Evolutionary conservation across 2,888 invertebrate genomes (phyloP).

Genomic region (Eupithecia inturbata): DNA sequence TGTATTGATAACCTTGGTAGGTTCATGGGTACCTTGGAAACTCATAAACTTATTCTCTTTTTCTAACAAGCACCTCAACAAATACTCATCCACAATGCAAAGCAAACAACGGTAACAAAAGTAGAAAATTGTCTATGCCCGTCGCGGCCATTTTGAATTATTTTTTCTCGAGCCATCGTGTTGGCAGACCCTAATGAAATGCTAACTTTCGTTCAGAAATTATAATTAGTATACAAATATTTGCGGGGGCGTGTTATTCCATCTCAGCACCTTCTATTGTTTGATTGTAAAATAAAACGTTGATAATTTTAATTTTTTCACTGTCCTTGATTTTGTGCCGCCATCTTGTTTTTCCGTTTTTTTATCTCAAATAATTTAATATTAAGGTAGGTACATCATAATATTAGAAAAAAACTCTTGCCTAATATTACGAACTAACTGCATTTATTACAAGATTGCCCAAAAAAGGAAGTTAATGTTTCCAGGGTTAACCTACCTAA

Average conservation of each 20-base stretch:
- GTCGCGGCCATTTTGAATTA: constrained; percentile 41
- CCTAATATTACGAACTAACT: background rate
- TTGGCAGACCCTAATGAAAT: constrained; percentile 62
- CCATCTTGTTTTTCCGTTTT: background rate
- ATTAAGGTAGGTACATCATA: too few relatives aligned
- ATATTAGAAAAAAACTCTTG: background rate
- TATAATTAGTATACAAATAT: constrained; percentile 64
- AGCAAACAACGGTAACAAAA: constrained; percentile 14
- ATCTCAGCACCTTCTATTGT: constrained; percentile 42
- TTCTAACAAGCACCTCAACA: background rate
- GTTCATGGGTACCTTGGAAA: too few relatives aligned
- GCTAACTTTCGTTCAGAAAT: constrained; percentile 61
- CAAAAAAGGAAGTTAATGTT: too few relatives aligned
- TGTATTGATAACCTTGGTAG: background rate
- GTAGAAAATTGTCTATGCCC: constrained; percentile 20
- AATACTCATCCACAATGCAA: constrained; percentile 8
- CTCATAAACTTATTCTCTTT: too few relatives aligned
- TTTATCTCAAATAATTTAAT: background rate
- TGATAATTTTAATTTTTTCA: background rate
- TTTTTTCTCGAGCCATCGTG: constrained; percentile 41
- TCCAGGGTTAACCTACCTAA: too few relatives aligned
- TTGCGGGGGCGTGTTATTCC: constrained; percentile 44
- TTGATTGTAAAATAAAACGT: constrained; percentile 8
- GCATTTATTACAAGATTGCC: too few relatives aligned
- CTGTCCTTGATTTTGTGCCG: background rate